phyloP scores from a whole-genome alignment of 2,113 vertebrate species.

The Nematolebias whitei region DNA sequence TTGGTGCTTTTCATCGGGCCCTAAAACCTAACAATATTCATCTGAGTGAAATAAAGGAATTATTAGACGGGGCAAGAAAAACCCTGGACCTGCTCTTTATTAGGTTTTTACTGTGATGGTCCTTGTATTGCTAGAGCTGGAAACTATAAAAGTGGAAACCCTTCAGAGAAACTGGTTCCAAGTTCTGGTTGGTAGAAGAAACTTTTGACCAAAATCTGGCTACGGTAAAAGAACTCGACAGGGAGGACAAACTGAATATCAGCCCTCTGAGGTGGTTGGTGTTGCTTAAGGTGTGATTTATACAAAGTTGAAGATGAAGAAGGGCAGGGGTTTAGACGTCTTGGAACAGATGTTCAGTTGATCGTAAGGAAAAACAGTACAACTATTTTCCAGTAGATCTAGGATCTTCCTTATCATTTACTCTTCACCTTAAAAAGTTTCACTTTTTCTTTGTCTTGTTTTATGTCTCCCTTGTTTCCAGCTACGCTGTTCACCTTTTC shows the following conservation, averaged over 20 bases:
- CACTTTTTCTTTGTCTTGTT: conserved; percentile 57
- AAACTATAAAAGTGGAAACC: conserved; percentile 1
- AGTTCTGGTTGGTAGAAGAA: conserved; percentile 5
- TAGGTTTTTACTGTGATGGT: conserved; percentile 8
- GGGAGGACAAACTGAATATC: conserved; percentile 2
- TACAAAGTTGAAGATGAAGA: conserved; percentile 17
- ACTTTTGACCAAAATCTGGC: conserved; percentile 17
- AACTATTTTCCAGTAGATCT: conserved; percentile 55
- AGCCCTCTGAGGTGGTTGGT: conserved; percentile 11
- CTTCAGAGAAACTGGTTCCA: not conserved
- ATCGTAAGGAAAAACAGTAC: conserved; percentile 43
- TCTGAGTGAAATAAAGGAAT: conserved; percentile 43
- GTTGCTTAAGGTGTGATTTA: conserved; percentile 21
- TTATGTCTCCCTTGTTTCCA: conserved; percentile 44
- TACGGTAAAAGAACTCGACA: conserved; percentile 17
- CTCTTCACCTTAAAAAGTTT: conserved; percentile 47
- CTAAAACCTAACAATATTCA: conserved; percentile 12
- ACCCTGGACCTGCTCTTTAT: conserved; percentile 31
- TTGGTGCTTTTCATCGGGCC: conserved; percentile 58
- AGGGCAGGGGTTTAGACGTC: conserved; percentile 16
- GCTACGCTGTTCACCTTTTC: conserved; percentile 53
- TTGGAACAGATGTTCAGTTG: conserved; percentile 44
- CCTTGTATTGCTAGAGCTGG: not conserved
- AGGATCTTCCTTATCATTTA: conserved; percentile 64
- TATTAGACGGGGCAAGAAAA: not conserved